phyloP scores from a whole-genome alignment of 2,888 invertebrate species.

The Athetis lepigone region DNA sequence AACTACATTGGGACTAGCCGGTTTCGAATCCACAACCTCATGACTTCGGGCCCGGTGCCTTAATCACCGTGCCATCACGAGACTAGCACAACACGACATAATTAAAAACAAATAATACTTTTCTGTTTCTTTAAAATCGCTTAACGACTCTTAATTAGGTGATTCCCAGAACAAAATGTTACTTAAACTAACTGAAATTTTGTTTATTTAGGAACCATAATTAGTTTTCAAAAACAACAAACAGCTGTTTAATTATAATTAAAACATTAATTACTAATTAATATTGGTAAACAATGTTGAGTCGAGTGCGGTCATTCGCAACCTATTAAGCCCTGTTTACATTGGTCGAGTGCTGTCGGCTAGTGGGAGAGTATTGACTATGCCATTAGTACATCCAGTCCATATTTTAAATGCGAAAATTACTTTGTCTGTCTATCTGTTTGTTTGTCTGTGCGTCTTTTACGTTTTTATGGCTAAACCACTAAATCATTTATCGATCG shows the following conservation, averaged over 20 bases:
- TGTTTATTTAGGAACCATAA: slow-evolving; percentile 15
- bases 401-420: slow-evolving; percentile 23
- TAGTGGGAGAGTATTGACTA: slow-evolving; percentile 43
- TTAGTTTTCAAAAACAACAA: slow-evolving; percentile 38
- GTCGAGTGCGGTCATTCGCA: slow-evolving; percentile 28
- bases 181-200: slow-evolving; percentile 9
- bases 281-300: slow-evolving; percentile 39
- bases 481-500: no score
- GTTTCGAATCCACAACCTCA: no score
- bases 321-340: slow-evolving; percentile 41
- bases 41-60: no score
- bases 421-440: no score
- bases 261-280: slow-evolving; percentile 40
- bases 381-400: slow-evolving; percentile 38
- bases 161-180: neutral
- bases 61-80: no score
- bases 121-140: neutral
- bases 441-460: no score
- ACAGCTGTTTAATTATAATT: slow-evolving; percentile 21
- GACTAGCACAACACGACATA: no score
- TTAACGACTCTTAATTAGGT: neutral
- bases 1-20: no score
- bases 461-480: no score
- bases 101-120: neutral
- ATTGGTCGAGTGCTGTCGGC: slow-evolving; percentile 36